A percentile compares a stretch with the other conserved stretches of the same genome.
Evolutionary conservation across 2,113 vertebrate genomes (phyloP).

Genomic region (Macaca nemestrina): DNA sequence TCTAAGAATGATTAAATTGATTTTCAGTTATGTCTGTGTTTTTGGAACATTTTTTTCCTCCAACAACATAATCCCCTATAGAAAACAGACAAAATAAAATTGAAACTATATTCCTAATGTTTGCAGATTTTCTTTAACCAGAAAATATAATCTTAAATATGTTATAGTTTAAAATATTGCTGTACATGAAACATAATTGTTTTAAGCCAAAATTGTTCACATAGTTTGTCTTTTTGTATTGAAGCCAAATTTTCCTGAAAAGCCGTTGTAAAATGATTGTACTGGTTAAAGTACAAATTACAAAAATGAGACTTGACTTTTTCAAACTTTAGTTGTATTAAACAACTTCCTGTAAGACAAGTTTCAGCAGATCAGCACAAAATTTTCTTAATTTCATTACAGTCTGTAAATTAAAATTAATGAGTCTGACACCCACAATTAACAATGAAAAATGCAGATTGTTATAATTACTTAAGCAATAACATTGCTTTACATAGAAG

Average conservation of each 20-base stretch:
- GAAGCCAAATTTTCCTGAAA: slow-evolving; percentile 68
- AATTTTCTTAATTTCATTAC: slow-evolving; percentile 99
- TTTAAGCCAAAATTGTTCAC: slow-evolving; percentile 9
- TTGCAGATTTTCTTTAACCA: not conserved
- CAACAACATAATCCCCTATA: not conserved
- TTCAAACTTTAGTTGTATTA: slow-evolving; percentile 87
- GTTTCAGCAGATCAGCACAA: slow-evolving; percentile 99
- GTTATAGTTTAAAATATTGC: slow-evolving; percentile 14
- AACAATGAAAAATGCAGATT: slow-evolving; percentile 99
- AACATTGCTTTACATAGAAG: slow-evolving; percentile 97
- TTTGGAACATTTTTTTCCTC: not conserved
- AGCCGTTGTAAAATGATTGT: slow-evolving; percentile 56
- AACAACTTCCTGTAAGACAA: slow-evolving; percentile 90
- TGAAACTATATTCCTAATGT: not conserved
- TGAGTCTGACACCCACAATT: slow-evolving; percentile 99
- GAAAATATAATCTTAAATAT: not conserved
- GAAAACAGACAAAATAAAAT: slow-evolving; percentile 10
- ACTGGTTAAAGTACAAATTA: slow-evolving; percentile 74
- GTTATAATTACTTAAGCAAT: slow-evolving; percentile 99
- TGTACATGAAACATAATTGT: slow-evolving; percentile 20
- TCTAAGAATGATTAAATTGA: slow-evolving; percentile 39
- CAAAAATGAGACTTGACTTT: slow-evolving; percentile 80
- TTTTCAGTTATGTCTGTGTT: not conserved
- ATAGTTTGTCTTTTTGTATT: not conserved
- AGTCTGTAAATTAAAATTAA: slow-evolving; percentile 99